Evolutionary conservation across 35 echinoderm and acorn worm species (phyloP), one percentile per base, ranked within the genome.

Genomic region (Anneissia japonica): DNA sequence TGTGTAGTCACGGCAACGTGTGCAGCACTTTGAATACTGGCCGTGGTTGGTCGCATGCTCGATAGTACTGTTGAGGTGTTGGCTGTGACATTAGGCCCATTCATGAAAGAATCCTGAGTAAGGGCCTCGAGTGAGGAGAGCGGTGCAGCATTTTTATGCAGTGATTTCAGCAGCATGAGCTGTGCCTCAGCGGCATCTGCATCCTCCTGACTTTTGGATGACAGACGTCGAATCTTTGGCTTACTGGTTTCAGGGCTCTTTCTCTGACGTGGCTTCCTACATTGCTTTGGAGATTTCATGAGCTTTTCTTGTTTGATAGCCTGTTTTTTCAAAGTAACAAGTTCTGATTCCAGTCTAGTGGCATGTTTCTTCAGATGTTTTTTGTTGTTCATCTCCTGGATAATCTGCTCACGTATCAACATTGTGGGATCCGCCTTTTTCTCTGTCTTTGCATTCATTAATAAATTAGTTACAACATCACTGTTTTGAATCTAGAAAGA

Each of bases 361-460:
- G 94, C 86, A 32, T 93, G 85, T 31, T 77, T 84, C 34, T 83
- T 77, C 3, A 95, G 82, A 72, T 95, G 74, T 32, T 93, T 93
- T 39, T 93, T 85, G 74, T 99, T 93, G 83, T 89, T 91, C 41
- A 91, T 89, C 37, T 99, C 96, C 79, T 90, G 86, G 21, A 89
- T 80, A 72, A 99, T 94, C 84, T 99, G 88, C 5, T 94, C 92
- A 64, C 51, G 51, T 64, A 64, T 64, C 51, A 30, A 30, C 37
- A 40, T 38, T 40, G 79, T 26, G 23, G 35, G 79, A 21, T 81
- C 17, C 40, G 35, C 7, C 21, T 64, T 64, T 16, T 64, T 64
- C 51, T 64, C 51, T 23, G 26, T 9, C 21, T 64, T 64, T 2
- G 21, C 51, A 26, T 64, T 64, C 51, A 19, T 64, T 23, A 64